A percentile compares a stretch with the other conserved stretches of the same genome.
Conservation (phyloP, 2,888 invertebrate genomes). For the Eristalis tenax region DNA sequence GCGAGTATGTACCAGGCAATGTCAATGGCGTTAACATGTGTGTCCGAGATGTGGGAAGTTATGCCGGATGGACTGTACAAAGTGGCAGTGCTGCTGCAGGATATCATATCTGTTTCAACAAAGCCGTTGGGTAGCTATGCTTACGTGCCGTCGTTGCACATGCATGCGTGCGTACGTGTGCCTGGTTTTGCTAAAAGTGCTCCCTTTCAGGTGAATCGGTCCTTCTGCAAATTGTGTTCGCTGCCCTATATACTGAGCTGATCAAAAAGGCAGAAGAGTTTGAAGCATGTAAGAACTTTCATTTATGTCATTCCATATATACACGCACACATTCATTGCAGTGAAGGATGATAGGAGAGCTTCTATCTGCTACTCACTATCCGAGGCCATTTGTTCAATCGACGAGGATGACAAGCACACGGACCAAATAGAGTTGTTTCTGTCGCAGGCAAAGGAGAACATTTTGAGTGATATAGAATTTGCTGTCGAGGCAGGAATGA, state of each 20-base stretch:
- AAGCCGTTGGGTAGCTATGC: slow-evolving; percentile 84
- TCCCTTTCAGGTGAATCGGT: slow-evolving; percentile 82
- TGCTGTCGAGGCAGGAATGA: slow-evolving; percentile 75
- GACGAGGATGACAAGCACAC: slow-evolving; percentile 91
- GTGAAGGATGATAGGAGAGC: slow-evolving; percentile 79
- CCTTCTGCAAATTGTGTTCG: slow-evolving; percentile 87
- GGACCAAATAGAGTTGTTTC: slow-evolving; percentile 86
- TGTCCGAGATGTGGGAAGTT: slow-evolving; percentile 87
- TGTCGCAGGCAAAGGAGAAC: slow-evolving; percentile 83
- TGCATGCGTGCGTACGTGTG: not conserved
- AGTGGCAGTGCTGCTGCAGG: slow-evolving; percentile 85
- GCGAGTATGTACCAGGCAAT: slow-evolving; percentile 92
- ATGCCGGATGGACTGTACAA: slow-evolving; percentile 84
- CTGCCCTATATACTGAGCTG: slow-evolving; percentile 86
- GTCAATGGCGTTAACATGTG: slow-evolving; percentile 87
- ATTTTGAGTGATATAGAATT: slow-evolving; percentile 81
- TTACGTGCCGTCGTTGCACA: too few species aligned
- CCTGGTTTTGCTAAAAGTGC: not conserved
- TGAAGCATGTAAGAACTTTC: slow-evolving; percentile 74
- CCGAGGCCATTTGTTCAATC: slow-evolving; percentile 90
- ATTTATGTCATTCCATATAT: not conserved
- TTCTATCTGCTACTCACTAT: slow-evolving; percentile 86
- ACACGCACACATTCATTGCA: slow-evolving; percentile 28
- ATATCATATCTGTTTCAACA: slow-evolving; percentile 86
- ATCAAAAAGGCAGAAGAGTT: slow-evolving; percentile 81